These are phyloP conservation scores for Caenorhabditis remanei DNA, from an alignment of 1,140 invertebrate genomes.

Conservation along the genomic window DNA sequence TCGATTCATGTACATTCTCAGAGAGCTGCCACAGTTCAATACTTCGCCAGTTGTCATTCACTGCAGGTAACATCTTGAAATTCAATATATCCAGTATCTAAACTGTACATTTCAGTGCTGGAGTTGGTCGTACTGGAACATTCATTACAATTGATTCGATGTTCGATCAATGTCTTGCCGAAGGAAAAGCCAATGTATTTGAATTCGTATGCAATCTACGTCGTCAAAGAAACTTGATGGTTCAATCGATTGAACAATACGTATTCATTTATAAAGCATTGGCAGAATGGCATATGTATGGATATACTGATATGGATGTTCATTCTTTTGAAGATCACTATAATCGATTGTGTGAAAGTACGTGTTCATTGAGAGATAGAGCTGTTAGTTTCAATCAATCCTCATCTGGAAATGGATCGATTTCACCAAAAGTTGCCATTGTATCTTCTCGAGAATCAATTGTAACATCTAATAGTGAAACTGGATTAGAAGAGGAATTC, in stretches of 20 bases:
- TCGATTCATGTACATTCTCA: slow-evolving; percentile 70
- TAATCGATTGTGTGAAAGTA: slow-evolving; percentile 62
- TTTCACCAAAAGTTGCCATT: slow-evolving; percentile 12
- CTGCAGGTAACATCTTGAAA: slow-evolving; percentile 69
- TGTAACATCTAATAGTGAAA: slow-evolving; percentile 14
- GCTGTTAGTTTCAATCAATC: slow-evolving; percentile 53
- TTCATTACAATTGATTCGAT: slow-evolving; percentile 90
- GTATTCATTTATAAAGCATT: slow-evolving; percentile 95
- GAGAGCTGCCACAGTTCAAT: slow-evolving; percentile 75
- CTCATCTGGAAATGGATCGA: slow-evolving; percentile 41
- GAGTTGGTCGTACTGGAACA: slow-evolving; percentile 91
- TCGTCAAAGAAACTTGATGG: slow-evolving; percentile 90
- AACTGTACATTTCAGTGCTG: slow-evolving; percentile 80
- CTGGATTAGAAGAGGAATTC: slow-evolving; percentile 56
- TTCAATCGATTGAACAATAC: slow-evolving; percentile 95
- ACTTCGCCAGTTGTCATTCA: slow-evolving; percentile 73
- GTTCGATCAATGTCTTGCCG: slow-evolving; percentile 86
- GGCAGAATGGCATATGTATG: slow-evolving; percentile 92
- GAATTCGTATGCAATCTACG: slow-evolving; percentile 90
- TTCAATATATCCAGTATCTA: slow-evolving; percentile 5
- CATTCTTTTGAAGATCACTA: slow-evolving; percentile 82
- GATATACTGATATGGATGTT: slow-evolving; percentile 89
- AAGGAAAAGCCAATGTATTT: slow-evolving; percentile 88
- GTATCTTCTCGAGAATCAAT: slow-evolving; percentile 21
- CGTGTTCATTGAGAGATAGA: slow-evolving; percentile 57